phyloP scores from a whole-genome alignment of 1,140 invertebrate species.

The Pseudomyrmex cubaensis region DNA sequence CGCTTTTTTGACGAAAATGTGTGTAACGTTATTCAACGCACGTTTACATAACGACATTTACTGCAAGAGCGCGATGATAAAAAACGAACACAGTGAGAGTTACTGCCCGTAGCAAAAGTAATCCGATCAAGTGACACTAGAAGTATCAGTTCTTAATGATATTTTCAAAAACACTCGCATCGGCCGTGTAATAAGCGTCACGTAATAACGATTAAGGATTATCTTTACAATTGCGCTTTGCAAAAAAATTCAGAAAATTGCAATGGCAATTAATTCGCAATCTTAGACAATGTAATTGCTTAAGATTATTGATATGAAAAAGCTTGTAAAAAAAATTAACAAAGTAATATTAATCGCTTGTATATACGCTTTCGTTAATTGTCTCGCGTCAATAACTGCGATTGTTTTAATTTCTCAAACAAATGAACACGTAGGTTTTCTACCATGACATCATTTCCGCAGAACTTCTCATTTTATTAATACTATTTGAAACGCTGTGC shows the following conservation, averaged over 20 bases:
- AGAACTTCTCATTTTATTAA: too few relatives aligned
- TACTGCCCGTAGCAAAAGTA: constrained; percentile 19
- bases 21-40: background rate
- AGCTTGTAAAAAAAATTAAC: too few relatives aligned
- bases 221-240: background rate
- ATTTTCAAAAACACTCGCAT: background rate
- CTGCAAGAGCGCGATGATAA: background rate
- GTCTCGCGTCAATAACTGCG: background rate
- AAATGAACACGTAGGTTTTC: background rate
- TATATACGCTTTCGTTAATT: too few relatives aligned
- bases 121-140: background rate
- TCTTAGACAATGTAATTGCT: background rate
- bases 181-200: background rate
- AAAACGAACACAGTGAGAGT: background rate
- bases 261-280: too few relatives aligned
- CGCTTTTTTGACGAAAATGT: background rate
- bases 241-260: background rate
- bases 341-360: background rate
- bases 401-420: background rate
- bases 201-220: constrained; percentile 8
- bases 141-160: background rate
- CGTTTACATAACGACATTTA: background rate
- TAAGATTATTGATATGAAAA: constrained; percentile 10
- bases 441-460: too few relatives aligned
- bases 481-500: too few relatives aligned